Base-by-base conservation (phyloP, 2,113 vertebrate species). In the Bolborhynchus lineola region DNA sequence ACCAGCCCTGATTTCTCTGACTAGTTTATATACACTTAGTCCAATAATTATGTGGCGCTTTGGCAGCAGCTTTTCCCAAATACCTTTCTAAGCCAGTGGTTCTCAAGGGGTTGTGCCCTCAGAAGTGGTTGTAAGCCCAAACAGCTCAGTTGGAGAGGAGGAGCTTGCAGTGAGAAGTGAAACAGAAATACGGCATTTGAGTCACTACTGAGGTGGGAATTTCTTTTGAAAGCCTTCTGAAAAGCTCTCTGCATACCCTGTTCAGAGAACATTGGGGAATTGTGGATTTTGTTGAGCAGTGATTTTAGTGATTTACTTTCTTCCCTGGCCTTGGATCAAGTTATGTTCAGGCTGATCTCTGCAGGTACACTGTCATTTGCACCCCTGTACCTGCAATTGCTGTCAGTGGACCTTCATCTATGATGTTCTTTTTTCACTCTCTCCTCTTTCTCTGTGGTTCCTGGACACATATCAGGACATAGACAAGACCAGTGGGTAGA, bases 391-490 rank as follows among this genome's bases (percentile, higher is more conserved):
- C 55, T 69, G 50, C 52, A 42, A 7, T 64, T 29, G 14, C 21
- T 18, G 31, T 50, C 52, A 55, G 39, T 0, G 0, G 23, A 31
- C 25, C 67, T 67, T 60, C 50, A 53, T 28, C 50, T 78, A 5
- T 26, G 11, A 28, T 62, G 50, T 35, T 35, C 13, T 39, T 52
- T 72, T 69, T 49, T 49, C 24, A 49, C 31, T 21, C 53, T 16
- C 3, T 57, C 13, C 52, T 55, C 31, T 84, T 62, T 47, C 33
- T 68, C 53, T 39, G 26, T 31, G 19, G 31, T 21, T n/a, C 41
- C 41, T 17, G 13, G 42, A 74, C 26, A 68, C 9, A 4, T 42
- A 39, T 1, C 0, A 3, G 33, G 75, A 25, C 41, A 39, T 7
- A 68, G 85, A 33, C 50, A 60, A 52, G 25, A n/a, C 57, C 59